Evolutionary conservation across 2,797 vertebrate genomes (phyloP).

Genomic region (Lemur catta): DNA sequence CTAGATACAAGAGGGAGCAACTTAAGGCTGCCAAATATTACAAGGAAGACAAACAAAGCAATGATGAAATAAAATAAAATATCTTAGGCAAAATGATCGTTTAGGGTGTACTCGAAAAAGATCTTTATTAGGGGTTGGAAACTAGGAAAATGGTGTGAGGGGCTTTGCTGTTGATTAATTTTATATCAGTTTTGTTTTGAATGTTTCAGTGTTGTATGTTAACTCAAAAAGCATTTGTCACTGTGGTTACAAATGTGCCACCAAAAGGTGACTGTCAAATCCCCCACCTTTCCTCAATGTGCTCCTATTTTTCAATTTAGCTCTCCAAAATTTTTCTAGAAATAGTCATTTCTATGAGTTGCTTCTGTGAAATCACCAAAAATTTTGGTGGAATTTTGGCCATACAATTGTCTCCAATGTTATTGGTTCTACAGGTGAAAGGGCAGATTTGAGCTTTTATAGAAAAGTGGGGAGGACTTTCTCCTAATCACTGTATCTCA

Average conservation of each 20-base stretch:
- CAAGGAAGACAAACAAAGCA: background rate
- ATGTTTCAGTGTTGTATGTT: background rate
- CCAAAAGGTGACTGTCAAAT: background rate
- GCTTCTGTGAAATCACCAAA: background rate
- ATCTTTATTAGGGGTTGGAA: background rate
- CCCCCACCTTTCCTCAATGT: background rate
- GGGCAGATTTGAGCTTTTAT: background rate
- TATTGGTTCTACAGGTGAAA: background rate
- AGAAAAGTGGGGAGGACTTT: background rate
- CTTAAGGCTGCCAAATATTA: background rate
- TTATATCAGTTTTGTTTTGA: background rate
- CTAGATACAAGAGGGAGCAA: background rate
- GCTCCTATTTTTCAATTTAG: background rate
- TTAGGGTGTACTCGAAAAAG: background rate
- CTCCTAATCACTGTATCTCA: background rate
- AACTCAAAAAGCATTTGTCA: background rate
- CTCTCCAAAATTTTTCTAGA: background rate
- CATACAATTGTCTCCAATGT: background rate
- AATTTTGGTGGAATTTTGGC: background rate
- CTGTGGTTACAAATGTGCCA: background rate
- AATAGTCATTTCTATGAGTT: background rate
- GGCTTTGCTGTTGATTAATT: background rate
- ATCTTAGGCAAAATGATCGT: background rate
- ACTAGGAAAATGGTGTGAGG: background rate
- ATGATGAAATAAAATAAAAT: background rate